Conservation (phyloP, 2,888 invertebrate genomes). For the Eupithecia pulchellata region DNA sequence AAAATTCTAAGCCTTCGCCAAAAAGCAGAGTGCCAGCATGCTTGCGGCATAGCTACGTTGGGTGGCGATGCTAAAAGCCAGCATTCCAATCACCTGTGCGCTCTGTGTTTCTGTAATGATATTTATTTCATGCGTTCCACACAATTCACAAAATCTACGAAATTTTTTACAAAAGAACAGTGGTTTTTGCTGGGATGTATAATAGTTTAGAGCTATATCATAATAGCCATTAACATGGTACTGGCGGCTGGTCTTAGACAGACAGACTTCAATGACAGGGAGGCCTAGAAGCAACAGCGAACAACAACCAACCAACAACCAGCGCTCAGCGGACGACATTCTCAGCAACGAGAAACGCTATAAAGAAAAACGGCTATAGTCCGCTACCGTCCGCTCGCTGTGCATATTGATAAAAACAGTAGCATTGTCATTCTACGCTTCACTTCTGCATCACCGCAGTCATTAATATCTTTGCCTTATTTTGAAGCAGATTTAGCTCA, state of each 20-base stretch:
- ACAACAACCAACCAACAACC: neutral
- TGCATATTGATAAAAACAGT: conserved; percentile 12
- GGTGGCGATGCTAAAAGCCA: too few relatives aligned
- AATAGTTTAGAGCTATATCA: too few relatives aligned
- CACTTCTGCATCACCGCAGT: conserved; percentile 20
- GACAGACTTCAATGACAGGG: neutral
- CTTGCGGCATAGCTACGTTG: too few relatives aligned
- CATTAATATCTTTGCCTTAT: conserved; percentile 52
- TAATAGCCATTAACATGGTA: too few relatives aligned
- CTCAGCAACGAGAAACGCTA: neutral
- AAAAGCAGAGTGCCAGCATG: too few relatives aligned
- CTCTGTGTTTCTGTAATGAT: too few relatives aligned
- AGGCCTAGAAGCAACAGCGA: neutral
- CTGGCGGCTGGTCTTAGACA: too few relatives aligned
- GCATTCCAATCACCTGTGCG: too few relatives aligned
- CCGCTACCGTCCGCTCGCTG: conserved; percentile 17
- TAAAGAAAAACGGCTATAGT: neutral
- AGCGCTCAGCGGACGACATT: neutral
- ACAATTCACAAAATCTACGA: neutral
- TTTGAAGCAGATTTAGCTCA: conserved; percentile 71
- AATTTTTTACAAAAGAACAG: neutral
- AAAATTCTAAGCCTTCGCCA: too few relatives aligned
- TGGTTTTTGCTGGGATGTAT: neutral
- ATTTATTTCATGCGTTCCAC: neutral
- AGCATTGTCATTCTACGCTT: conserved; percentile 29